Percentiles rank a stretch among this genome's conserved stretches.
Conservation (phyloP, 2,888 invertebrate genomes). For the Patella ulyssiponensis region DNA sequence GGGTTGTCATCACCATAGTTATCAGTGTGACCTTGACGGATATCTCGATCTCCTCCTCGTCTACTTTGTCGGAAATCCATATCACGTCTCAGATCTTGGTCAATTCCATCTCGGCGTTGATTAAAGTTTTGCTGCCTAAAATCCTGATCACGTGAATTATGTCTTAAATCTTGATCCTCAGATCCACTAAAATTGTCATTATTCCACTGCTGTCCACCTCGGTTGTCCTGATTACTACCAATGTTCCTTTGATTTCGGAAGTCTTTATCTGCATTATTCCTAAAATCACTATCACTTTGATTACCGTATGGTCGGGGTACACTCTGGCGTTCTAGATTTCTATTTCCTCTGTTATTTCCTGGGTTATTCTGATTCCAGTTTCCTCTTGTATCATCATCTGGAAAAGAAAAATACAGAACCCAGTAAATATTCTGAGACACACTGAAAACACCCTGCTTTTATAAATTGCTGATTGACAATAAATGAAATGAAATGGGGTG, state of each 20-base stretch:
- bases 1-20: conserved; percentile 3
- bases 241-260: background rate
- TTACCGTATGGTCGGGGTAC: background rate
- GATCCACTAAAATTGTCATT: background rate
- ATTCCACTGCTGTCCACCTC: background rate
- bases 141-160: background rate
- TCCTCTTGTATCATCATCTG: background rate
- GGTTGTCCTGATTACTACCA: background rate
- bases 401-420: background rate
- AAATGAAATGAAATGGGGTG: too few relatives aligned
- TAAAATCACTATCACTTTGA: conserved; percentile 7
- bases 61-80: background rate
- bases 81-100: background rate
- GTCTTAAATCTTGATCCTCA: background rate
- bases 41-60: background rate
- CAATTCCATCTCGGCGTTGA: background rate
- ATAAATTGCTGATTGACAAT: too few relatives aligned
- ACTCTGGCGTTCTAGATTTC: background rate
- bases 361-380: background rate
- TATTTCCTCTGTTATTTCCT: background rate
- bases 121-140: background rate
- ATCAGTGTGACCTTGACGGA: background rate
- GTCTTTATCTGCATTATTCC: background rate
- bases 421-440: too few relatives aligned
- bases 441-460: too few relatives aligned